A percentile compares a stretch with the other conserved stretches of the same genome.
phyloP scores from a whole-genome alignment of 2,113 vertebrate species.

The Myiopsitta monachus region DNA sequence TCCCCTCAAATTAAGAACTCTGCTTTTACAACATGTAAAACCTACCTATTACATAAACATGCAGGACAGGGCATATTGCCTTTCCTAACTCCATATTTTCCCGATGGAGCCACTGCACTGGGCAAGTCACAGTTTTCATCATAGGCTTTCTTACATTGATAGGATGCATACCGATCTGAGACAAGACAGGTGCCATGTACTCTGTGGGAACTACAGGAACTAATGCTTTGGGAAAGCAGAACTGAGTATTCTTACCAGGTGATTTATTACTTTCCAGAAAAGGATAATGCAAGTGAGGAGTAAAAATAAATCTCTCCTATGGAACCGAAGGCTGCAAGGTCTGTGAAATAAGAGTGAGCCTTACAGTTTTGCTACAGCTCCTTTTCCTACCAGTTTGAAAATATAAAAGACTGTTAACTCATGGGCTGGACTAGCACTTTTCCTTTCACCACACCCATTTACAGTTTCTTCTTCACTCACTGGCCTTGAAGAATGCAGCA shows the following conservation, averaged over 20 bases:
- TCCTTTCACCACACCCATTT: not conserved
- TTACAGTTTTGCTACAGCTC: not conserved
- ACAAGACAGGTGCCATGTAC: not conserved
- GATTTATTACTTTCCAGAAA: not conserved
- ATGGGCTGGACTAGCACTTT: not conserved
- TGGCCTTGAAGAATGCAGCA: not conserved
- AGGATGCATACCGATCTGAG: not conserved
- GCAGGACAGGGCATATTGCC: not conserved
- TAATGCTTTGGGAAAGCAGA: not conserved
- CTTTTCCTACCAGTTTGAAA: not conserved
- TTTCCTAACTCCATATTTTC: not conserved
- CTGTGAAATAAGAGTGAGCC: not conserved
- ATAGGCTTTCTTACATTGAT: accelerated
- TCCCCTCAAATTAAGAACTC: not conserved
- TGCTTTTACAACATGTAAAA: not conserved
- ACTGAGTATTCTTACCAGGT: not conserved
- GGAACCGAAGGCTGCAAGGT: not conserved
- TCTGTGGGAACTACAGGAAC: not conserved
- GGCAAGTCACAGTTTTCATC: not conserved
- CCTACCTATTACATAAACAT: not conserved
- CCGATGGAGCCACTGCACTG: not conserved
- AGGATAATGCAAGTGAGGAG: not conserved
- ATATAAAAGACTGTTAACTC: not conserved
- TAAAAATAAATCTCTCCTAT: not conserved
- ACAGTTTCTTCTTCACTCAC: not conserved